Base-by-base conservation (phyloP, 2,888 invertebrate genomes). In the Mongoloraphidia duomilia region DNA sequence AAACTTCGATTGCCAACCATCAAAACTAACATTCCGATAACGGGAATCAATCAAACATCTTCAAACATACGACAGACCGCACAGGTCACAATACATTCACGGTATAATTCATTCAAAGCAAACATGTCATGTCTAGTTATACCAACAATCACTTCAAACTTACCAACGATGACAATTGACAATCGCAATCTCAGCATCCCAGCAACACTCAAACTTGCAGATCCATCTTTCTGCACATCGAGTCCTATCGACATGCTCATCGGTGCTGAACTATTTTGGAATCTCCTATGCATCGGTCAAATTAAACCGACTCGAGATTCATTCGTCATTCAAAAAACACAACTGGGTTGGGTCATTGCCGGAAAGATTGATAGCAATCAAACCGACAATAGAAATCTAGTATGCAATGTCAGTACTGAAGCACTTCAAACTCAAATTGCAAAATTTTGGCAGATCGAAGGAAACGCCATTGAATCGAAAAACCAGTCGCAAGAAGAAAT, bases 241-340 rank as follows among this genome's bases (percentile, higher is more conserved):
- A 46, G 50, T 5, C 39, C 46, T 8, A 50, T 58, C 3, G 56
- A 58, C 34, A 10, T 56, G 4, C 47, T 58, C 10, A 47, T 57
- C 8, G 57, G 57, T 34, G 49, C 51, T 26, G 52, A 49, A 37
- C 9, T 51, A 12, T 56, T 55, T 40, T 52, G 48, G 50, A 50
- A 54, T 14, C 35, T 56, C 26, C 43, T 56, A 38, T 42, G 48
- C 14, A 35, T 44, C 9, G 53, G 49, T 10, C 47, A 51, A 50
- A 49, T 49, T 40, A 37, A 37, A 44, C 40, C 34, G 11, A 26
- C 26, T 10, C 38, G 37, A 48, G 33, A 14, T 37, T 37, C 35
- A 17, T 44, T 42, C 8, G 40, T 42, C 9, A 48, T 50, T 9
- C 50, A 52, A 36, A 52, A 54, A 44, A 54, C 53, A 10, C 46